Percentiles rank a stretch among this genome's conserved stretches.
Conservation (phyloP, 2,113 vertebrate genomes). For the Antennarius striatus region DNA sequence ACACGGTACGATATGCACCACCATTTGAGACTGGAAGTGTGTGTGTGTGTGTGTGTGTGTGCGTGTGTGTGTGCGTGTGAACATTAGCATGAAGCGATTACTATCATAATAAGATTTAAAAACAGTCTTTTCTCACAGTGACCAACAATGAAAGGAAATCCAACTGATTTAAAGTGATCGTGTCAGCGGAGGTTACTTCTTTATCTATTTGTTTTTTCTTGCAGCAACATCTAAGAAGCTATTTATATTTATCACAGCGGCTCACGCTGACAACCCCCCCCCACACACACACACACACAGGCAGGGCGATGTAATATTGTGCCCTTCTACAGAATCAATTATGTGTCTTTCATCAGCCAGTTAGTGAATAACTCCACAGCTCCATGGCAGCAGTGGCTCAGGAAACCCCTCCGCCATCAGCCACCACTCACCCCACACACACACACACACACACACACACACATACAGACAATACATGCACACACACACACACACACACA, state of each 20-base stretch:
- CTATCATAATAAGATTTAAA: conserved; percentile 15
- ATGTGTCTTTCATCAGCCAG: conserved; percentile 62
- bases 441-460: not conserved
- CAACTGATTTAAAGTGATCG: conserved; percentile 17
- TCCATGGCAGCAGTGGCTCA: conserved; percentile 29
- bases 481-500: too few species aligned
- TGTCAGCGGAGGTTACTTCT: not conserved
- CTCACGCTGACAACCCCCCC: not conserved
- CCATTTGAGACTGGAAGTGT: too few species aligned
- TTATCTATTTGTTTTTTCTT: not conserved
- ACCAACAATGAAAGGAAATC: not conserved
- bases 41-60: too few species aligned
- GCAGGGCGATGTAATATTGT: too few species aligned
- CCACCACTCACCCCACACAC: conserved; percentile 4
- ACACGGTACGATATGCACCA: too few species aligned
- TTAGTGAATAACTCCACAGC: conserved; percentile 58
- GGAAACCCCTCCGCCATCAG: not conserved
- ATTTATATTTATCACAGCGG: conserved; percentile 15
- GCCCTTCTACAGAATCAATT: conserved; percentile 61
- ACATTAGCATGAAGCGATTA: conserved; percentile 1
- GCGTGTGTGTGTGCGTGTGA: not conserved
- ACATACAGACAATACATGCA: too few species aligned
- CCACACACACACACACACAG: conserved; percentile 13
- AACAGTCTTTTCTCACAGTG: not conserved
- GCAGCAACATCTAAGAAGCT: not conserved